Base-by-base conservation (phyloP, 2,113 vertebrate genomes). In the Heterotis niloticus region DNA sequence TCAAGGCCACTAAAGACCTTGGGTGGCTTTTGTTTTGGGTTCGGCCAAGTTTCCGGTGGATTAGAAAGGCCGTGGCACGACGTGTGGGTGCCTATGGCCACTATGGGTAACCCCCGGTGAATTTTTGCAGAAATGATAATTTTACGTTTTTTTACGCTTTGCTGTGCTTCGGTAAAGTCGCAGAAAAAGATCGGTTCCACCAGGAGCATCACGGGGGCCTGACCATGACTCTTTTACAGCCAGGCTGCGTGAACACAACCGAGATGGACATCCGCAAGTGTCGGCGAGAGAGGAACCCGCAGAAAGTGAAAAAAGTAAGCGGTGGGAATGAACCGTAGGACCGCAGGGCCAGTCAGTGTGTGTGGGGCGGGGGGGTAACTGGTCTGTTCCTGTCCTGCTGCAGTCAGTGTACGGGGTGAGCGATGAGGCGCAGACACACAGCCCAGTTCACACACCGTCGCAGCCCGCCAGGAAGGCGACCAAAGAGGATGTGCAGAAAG, bases 251-350 rank as follows among this genome's bases (percentile, higher is more conserved):
- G 88, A 98, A 98, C 89, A 98, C 96, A 84, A 98, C 96, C 12
- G 96, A 98, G 91, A 98, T 98, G 96, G 96, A 98, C 85, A 98
- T 98, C 84, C 94, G 96, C 88, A 98, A 98, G 88, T 98, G 96
- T 81, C 93, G 96, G 20, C 92, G 95, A 82, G 94, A 98, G 93
- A 98, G 92, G 90, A 98, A 97, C 86, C 96, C 96, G 14, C 96
- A 98, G 86, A 95, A 95, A 79, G 96, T 98, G 79, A 98, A 98
- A 90, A 98, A 97, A 95, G 96, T 96, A 83, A 0, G 77, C 75
- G n/a, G 54, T 59, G 54, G 26, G 72, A 20, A 44, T 44, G 34
- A 44, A 2, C 34, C 7, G 34, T 7, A 44, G 34, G 34, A 44
- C 7, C 68, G 20, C 23, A 29, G 4, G 57, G 57, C 16, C 10